These are phyloP conservation scores for Ondatra zibethicus DNA, from an alignment of 2,113 vertebrate species.

Conservation along the genomic window DNA sequence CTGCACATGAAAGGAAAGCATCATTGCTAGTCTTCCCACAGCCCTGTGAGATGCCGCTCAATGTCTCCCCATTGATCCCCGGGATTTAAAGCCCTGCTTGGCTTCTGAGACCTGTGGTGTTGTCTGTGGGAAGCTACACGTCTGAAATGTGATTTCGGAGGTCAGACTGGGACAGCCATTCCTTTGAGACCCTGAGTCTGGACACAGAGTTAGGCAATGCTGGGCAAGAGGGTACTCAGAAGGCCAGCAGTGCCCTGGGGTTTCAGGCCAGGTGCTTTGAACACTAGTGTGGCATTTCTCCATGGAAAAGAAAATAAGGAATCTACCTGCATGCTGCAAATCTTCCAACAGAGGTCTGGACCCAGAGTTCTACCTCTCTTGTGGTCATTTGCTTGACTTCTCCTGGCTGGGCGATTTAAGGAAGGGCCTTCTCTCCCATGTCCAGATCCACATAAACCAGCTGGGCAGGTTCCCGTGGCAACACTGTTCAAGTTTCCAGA, in stretches of 20 bases:
- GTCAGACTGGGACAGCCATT: background rate
- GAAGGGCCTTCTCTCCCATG: background rate
- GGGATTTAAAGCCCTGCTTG: conserved; percentile 30
- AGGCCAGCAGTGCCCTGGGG: fast-evolving
- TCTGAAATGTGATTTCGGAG: background rate
- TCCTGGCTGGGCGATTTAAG: background rate
- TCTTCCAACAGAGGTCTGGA: fast-evolving
- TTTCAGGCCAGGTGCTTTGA: fast-evolving
- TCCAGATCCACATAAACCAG: fast-evolving
- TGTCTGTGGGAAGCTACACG: background rate
- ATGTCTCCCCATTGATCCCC: conserved; percentile 9
- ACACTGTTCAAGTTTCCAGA: background rate
- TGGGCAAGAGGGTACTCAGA: fast-evolving
- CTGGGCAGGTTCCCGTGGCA: fast-evolving
- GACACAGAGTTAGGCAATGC: background rate
- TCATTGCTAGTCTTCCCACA: background rate
- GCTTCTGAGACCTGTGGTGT: fast-evolving
- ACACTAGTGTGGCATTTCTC: background rate
- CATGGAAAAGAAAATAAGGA: fast-evolving
- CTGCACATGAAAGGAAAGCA: conserved; percentile 61
- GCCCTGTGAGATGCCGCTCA: background rate
- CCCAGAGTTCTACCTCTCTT: background rate
- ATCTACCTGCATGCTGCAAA: background rate
- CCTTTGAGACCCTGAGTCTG: background rate
- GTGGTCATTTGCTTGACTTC: background rate